phyloP scores from a whole-genome alignment of 2,797 vertebrate species.

The Nyctibius grandis region DNA sequence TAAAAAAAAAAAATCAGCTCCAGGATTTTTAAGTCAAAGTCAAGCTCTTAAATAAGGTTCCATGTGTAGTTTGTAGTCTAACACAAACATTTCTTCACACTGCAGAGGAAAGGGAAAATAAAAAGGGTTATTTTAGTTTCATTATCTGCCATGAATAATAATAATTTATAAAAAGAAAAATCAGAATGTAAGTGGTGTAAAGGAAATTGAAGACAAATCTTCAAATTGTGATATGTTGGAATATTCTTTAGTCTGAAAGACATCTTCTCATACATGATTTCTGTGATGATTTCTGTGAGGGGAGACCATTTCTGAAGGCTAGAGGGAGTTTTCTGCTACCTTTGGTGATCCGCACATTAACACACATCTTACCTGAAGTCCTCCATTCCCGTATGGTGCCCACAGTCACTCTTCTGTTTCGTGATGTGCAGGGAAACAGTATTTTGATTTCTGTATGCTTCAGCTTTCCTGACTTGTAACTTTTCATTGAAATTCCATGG shows the following conservation, averaged over 20 bases:
- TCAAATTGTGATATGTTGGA: background rate
- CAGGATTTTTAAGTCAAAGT: background rate
- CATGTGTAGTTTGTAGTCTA: fast-evolving
- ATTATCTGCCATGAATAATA: background rate
- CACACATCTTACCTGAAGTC: background rate
- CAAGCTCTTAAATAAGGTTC: background rate
- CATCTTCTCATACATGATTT: background rate
- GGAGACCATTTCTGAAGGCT: background rate
- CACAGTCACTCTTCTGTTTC: background rate
- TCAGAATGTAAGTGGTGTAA: background rate
- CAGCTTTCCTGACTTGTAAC: background rate
- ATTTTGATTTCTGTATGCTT: background rate
- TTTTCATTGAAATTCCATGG: background rate
- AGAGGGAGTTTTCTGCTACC: background rate
- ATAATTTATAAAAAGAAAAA: background rate
- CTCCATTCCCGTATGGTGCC: background rate
- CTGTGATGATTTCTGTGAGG: background rate
- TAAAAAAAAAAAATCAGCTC: background rate
- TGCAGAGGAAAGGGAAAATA: background rate
- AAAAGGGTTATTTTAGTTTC: background rate
- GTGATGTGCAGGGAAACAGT: background rate
- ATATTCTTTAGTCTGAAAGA: background rate
- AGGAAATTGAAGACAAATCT: background rate
- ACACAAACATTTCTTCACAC: background rate
- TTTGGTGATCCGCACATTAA: background rate